Percentiles rank a stretch among this genome's conserved stretches.
phyloP scores from a whole-genome alignment of 2,888 invertebrate species.

The Ischnura elegans region DNA sequence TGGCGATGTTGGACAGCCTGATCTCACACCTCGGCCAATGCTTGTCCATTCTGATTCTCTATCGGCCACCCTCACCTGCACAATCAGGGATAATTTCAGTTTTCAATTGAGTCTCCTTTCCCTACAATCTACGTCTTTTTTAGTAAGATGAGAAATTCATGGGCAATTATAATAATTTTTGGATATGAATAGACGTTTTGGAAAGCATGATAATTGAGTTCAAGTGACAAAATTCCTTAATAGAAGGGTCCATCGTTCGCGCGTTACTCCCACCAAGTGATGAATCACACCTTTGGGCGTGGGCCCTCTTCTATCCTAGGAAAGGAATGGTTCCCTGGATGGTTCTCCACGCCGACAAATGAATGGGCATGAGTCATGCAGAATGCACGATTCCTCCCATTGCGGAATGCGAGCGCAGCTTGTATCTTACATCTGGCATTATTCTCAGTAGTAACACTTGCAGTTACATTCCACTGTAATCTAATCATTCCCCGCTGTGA shows the following conservation, averaged over 20 bases:
- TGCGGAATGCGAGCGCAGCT: background rate
- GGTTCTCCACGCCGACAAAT: background rate
- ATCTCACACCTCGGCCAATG: no score
- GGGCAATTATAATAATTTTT: no score
- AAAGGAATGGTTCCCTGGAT: background rate
- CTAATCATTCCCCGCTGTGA: background rate
- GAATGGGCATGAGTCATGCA: background rate
- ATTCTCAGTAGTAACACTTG: background rate
- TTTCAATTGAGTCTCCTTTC: no score
- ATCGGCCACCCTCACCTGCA: no score
- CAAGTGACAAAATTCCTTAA: no score
- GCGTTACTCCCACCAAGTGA: background rate
- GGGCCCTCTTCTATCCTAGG: background rate
- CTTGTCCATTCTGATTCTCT: no score
- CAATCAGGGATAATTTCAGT: no score
- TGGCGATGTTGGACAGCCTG: no score
- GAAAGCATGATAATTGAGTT: no score
- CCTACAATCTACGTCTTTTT: no score
- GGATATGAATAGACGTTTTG: no score
- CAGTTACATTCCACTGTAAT: background rate
- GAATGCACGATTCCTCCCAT: background rate
- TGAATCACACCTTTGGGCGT: background rate
- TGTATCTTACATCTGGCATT: background rate
- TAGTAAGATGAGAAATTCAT: no score
- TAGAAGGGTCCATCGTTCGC: background rate